These are phyloP conservation scores for Lepidostoma basale DNA, from an alignment of 1,140 invertebrate species.

Conservation along the genomic window DNA sequence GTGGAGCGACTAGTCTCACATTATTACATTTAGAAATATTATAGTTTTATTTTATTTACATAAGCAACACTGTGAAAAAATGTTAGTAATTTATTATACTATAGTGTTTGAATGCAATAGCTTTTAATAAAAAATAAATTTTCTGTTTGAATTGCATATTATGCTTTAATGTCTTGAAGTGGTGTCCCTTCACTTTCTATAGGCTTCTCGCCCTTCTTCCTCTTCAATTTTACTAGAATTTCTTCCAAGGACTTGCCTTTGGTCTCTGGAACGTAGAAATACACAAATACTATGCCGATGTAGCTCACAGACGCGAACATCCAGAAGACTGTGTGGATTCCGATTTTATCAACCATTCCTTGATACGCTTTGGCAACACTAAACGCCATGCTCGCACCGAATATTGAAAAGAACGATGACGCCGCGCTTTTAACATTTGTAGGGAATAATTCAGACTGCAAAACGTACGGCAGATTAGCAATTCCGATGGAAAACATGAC, in stretches of 20 bases:
- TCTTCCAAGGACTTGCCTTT: constrained; percentile 73
- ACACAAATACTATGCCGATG: constrained; percentile 63
- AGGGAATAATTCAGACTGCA: constrained; percentile 68
- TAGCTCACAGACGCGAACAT: constrained; percentile 63
- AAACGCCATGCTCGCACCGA: constrained; percentile 58
- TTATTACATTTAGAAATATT: too few relatives aligned
- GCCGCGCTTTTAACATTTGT: constrained; percentile 67
- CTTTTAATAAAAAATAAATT: background rate
- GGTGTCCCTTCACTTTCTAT: background rate
- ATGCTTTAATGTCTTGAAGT: background rate
- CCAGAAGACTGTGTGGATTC: constrained; percentile 63
- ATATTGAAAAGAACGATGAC: constrained; percentile 53
- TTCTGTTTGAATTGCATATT: background rate
- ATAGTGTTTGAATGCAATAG: too few relatives aligned
- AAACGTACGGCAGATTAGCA: constrained; percentile 65
- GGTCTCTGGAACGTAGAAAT: constrained; percentile 73
- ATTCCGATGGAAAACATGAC: constrained; percentile 64
- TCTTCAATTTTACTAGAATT: constrained; percentile 61
- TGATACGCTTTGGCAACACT: constrained; percentile 64
- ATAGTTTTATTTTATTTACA: too few relatives aligned
- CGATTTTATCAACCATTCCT: constrained; percentile 59
- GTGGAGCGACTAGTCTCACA: too few relatives aligned
- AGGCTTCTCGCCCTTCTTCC: background rate
- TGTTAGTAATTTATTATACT: too few relatives aligned
- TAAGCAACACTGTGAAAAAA: too few relatives aligned